Evolutionary conservation across 2,888 invertebrate species (phyloP).

Genomic region (Phortica magna): DNA sequence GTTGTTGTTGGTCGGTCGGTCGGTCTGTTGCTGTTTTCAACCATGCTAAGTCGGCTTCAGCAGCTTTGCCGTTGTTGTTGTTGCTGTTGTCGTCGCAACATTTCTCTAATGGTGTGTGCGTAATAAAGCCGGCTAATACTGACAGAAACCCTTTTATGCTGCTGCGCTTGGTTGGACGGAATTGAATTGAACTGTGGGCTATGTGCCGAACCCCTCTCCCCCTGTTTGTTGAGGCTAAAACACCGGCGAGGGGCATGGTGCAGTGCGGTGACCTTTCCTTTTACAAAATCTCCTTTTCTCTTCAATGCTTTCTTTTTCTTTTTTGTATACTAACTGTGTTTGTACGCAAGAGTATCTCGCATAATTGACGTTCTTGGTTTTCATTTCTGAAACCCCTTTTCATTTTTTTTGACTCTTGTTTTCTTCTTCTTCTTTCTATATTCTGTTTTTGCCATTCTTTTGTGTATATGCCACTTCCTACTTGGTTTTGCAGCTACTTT

Average conservation of each 20-base stretch:
- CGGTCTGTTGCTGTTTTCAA: conserved; percentile 21
- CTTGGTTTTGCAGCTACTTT: too few species aligned
- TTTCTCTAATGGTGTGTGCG: conserved; percentile 59
- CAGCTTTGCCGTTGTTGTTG: neutral
- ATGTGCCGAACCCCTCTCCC: too few species aligned
- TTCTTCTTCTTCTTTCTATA: neutral
- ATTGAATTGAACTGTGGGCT: conserved; percentile 2
- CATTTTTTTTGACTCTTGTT: neutral
- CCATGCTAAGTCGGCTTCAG: neutral
- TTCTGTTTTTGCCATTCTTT: neutral
- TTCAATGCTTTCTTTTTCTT: conserved; percentile 4
- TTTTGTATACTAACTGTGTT: neutral
- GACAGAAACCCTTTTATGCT: conserved; percentile 50
- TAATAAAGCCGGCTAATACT: conserved; percentile 60
- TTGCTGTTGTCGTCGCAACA: conserved; percentile 41
- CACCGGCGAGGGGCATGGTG: neutral
- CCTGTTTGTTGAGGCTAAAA: neutral
- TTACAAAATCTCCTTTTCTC: neutral
- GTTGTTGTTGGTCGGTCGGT: neutral
- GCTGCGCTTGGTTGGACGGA: conserved; percentile 23
- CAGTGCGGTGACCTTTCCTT: neutral
- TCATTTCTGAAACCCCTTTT: conserved; percentile 25
- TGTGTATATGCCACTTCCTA: neutral
- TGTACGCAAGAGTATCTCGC: conserved; percentile 7
- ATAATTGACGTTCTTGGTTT: conserved; percentile 31